Base-by-base conservation (phyloP, 1,140 invertebrate species). In the Drosophila chauvacae region DNA sequence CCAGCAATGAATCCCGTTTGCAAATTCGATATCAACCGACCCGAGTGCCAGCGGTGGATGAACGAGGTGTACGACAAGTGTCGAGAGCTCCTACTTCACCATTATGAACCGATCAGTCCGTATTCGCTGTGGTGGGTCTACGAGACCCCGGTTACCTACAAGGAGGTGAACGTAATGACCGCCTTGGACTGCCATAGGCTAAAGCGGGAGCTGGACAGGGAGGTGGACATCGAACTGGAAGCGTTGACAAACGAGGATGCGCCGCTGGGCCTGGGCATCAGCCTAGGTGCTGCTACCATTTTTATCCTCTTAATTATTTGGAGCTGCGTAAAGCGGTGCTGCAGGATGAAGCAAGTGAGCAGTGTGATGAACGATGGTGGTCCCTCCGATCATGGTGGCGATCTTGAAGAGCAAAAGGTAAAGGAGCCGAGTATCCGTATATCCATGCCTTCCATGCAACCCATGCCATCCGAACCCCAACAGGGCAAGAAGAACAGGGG, bases 41-140 rank as follows among this genome's bases (percentile, higher is more conserved):
- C 57, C 3, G 69, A 78, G 33, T 88, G 84, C 55, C 81, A 85
- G 28, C 33, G 28, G 13, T 88, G 84, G 84, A 90, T 88, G 80
- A 56, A 14, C 6, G 44, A 48, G 2, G 84, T 90, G 0, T 75
- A 47, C 33, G 53, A 26, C 18, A 58, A 23, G 35, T 88, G 84
- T 48, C 44, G 71, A 1, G 48, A 80, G 2, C 53, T 84, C 11
- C 74, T 74, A 11, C 14, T 13, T 4, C 13, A 18, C 18, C 23
- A n/a, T 0, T 35, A 58, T 28, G 9, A 33, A 4, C 37, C 18
- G 5, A 41, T 57, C 7, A 39, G 53, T 30, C 3, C 11, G 0
- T 73, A 64, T 42, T 20, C 64, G 1, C 14, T 50, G 4, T 81
- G 64, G 85, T 78, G 61, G 73, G 47, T 63, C 3, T 70, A 81